These are phyloP conservation scores for Drosophila bipectinata DNA, from an alignment of 1,140 invertebrate genomes.

Conservation along the genomic window DNA sequence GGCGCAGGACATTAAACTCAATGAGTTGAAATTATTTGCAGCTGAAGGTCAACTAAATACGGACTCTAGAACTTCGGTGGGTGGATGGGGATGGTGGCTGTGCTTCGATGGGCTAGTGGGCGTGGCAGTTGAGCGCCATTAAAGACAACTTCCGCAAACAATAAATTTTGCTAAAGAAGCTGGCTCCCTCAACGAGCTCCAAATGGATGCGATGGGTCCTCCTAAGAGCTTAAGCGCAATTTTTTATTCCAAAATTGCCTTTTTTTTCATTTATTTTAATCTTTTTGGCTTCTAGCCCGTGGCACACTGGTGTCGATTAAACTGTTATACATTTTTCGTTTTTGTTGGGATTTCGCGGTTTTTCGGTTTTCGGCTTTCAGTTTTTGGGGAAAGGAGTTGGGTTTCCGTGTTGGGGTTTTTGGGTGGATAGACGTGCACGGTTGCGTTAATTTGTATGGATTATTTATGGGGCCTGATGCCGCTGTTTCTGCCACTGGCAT, in stretches of 20 bases:
- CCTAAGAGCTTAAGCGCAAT: constrained; percentile 35
- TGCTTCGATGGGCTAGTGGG: constrained; percentile 7
- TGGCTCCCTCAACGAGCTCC: constrained; percentile 31
- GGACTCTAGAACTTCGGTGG: constrained; percentile 10
- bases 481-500: constrained; percentile 6
- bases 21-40: constrained; percentile 81
- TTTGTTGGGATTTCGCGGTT: constrained; percentile 11
- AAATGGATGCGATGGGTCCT: constrained; percentile 15
- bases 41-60: constrained; percentile 71
- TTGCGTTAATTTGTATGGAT: constrained; percentile 70
- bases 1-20: constrained; percentile 75
- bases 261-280: constrained; percentile 7
- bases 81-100: not conserved
- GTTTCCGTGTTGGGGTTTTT: constrained; percentile 1
- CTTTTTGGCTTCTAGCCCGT: constrained; percentile 3
- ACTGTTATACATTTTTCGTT: constrained; percentile 45
- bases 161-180: constrained; percentile 71
- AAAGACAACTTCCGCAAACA: constrained; percentile 80
- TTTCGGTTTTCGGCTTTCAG: constrained; percentile 4
- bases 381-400: constrained; percentile 18
- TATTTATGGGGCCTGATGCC: constrained; percentile 53
- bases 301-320: constrained; percentile 52
- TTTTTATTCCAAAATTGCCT: constrained; percentile 23
- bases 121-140: constrained; percentile 64
- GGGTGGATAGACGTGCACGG: constrained; percentile 15